Percentiles rank a stretch among this genome's conserved stretches.
phyloP scores from a whole-genome alignment of 2,113 vertebrate species.

The Tautogolabrus adspersus region DNA sequence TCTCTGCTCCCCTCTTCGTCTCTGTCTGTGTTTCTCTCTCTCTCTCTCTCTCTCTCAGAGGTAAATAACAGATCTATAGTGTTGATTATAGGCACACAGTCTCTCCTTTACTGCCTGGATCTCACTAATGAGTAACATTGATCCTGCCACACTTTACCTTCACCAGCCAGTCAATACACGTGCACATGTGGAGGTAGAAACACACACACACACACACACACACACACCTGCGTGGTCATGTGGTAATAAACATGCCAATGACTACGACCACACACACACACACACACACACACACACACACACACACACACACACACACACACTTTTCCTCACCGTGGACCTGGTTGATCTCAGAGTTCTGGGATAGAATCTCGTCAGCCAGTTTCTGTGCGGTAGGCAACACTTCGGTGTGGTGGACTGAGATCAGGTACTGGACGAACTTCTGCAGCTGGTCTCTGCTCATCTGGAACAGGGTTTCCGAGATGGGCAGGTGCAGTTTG shows the following conservation, averaged over 20 bases:
- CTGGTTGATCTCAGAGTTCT: constrained; percentile 99
- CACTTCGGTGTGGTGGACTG: constrained; percentile 98
- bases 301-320: constrained; percentile 4
- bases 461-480: constrained; percentile 99
- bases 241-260: not conserved
- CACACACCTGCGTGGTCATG: not conserved
- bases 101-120: constrained; percentile 63
- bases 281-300: not conserved
- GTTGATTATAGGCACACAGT: constrained; percentile 67
- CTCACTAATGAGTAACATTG: constrained; percentile 76
- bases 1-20: constrained; percentile 39
- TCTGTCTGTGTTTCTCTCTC: constrained; percentile 25
- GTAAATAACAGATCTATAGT: constrained; percentile 70
- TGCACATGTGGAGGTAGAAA: constrained; percentile 21
- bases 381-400: constrained; percentile 98
- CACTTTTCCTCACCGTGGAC: constrained; percentile 91
- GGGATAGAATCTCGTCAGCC: constrained; percentile 98
- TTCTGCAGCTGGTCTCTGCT: constrained; percentile 99
- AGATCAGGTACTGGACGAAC: constrained; percentile 99
- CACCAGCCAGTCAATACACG: constrained; percentile 60
- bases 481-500: constrained; percentile 99
- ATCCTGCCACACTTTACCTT: constrained; percentile 73
- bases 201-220: constrained; percentile 9
- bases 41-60: constrained; percentile 46
- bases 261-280: not conserved